phyloP scores from a whole-genome alignment of 2,888 invertebrate species.

The Patella pellucida region DNA sequence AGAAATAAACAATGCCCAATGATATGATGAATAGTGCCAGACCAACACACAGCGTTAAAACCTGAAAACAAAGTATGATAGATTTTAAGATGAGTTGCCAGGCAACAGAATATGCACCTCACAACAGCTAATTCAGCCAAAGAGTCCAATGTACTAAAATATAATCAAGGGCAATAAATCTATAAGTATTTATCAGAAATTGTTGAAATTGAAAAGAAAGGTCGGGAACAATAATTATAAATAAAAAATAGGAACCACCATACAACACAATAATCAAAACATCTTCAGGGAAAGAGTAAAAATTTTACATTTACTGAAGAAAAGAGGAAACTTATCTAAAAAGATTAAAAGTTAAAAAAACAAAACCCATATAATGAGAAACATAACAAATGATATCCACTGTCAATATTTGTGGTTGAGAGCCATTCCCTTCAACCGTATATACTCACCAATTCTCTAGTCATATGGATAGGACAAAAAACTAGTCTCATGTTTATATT shows the following conservation, averaged over 20 bases:
- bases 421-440: too few relatives aligned
- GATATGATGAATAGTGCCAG: conserved; percentile 38
- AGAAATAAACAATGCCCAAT: conserved; percentile 38
- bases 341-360: not conserved
- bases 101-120: not conserved
- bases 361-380: not conserved
- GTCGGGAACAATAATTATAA: not conserved
- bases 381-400: too few relatives aligned
- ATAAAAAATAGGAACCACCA: not conserved
- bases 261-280: not conserved
- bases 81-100: not conserved
- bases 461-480: too few relatives aligned
- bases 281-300: not conserved
- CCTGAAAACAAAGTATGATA: conserved; percentile 36
- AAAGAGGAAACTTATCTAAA: not conserved
- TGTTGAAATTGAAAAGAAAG: not conserved
- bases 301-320: not conserved
- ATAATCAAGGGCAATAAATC: too few relatives aligned
- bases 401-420: too few relatives aligned
- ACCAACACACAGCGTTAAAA: conserved; percentile 40
- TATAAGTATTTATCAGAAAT: too few relatives aligned
- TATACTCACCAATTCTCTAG: too few relatives aligned
- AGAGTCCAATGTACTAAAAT: not conserved
- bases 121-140: not conserved
- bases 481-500: too few relatives aligned